These are phyloP conservation scores for Dysdera silvatica DNA, from an alignment of 1,140 invertebrate genomes.

Conservation along the genomic window DNA sequence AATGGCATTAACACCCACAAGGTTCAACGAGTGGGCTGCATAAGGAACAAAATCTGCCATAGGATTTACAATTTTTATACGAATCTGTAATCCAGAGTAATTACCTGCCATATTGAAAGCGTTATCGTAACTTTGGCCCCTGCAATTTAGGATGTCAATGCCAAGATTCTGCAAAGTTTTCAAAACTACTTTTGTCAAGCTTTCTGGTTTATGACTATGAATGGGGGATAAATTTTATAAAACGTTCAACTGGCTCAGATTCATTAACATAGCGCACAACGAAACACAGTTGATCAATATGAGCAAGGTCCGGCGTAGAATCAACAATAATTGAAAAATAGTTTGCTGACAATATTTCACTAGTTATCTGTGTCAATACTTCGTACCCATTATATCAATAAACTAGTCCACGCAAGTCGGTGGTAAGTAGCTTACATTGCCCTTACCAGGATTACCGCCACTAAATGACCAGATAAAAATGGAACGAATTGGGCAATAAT, in stretches of 20 bases:
- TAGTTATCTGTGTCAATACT: too few relatives aligned
- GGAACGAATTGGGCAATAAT: too few relatives aligned
- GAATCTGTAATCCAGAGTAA: neutral
- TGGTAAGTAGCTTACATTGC: neutral
- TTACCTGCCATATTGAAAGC: neutral
- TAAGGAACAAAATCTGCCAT: neutral
- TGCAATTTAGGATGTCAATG: neutral
- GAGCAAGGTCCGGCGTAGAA: neutral
- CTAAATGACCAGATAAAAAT: too few relatives aligned
- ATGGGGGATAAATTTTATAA: neutral
- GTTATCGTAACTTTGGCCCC: constrained; percentile 1
- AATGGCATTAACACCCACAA: neutral
- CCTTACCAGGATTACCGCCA: too few relatives aligned
- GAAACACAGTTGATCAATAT: neutral
- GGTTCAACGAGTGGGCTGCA: constrained; percentile 1
- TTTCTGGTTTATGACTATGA: neutral
- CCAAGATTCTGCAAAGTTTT: neutral
- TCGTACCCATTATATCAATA: too few relatives aligned
- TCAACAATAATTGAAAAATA: neutral
- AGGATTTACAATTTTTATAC: neutral
- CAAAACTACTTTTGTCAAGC: neutral
- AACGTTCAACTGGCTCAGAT: neutral
- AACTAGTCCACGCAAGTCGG: neutral
- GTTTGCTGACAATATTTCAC: neutral
- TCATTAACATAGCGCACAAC: neutral